These are phyloP conservation scores for Acrocephalus scirpaceus DNA, from an alignment of 2,797 vertebrate species.

Conservation along the genomic window DNA sequence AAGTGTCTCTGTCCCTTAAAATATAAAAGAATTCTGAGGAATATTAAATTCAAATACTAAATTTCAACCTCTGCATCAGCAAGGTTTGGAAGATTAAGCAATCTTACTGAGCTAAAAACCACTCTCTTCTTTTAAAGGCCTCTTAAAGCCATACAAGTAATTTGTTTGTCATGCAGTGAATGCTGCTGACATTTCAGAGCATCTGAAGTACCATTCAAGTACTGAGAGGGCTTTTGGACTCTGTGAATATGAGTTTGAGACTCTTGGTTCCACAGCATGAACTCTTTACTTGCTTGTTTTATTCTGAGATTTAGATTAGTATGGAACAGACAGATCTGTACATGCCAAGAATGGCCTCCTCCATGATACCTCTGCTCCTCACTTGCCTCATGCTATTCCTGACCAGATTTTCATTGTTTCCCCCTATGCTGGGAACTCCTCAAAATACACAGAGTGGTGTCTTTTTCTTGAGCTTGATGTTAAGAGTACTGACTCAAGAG, in stretches of 20 bases:
- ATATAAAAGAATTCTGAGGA: neutral
- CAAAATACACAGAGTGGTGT: rapidly evolving
- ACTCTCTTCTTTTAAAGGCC: neutral
- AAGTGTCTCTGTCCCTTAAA: neutral
- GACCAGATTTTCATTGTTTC: neutral
- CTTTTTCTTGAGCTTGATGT: neutral
- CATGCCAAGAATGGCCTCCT: neutral
- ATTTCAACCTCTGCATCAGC: neutral
- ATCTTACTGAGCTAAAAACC: neutral
- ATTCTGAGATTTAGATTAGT: neutral
- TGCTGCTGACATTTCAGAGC: neutral
- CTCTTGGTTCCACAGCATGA: neutral
- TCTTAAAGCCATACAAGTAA: neutral
- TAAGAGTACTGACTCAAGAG: neutral
- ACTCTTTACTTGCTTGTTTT: neutral
- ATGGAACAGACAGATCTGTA: neutral
- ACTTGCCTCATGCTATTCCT: neutral
- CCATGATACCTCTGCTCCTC: neutral
- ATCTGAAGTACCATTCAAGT: neutral
- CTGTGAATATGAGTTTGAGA: neutral
- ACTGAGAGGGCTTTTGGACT: neutral
- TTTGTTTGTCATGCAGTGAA: neutral
- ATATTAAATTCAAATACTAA: neutral
- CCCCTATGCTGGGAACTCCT: neutral
- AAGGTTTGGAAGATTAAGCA: neutral